Evolutionary conservation across 1,140 invertebrate species (phyloP).

Genomic region (Mactra quadrangularis): DNA sequence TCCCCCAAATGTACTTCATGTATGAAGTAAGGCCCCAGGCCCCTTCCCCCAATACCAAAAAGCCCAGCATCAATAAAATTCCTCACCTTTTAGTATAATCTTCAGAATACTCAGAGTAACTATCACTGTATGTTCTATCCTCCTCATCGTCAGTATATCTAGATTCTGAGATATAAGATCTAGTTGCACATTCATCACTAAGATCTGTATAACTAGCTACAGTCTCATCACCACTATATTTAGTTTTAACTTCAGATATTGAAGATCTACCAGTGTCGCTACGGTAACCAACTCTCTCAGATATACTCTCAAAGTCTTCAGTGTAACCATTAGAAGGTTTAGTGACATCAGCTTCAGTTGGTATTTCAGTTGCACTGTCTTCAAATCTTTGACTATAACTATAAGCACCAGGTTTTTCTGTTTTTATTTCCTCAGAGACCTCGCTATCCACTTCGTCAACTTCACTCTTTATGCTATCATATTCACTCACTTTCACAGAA

Average conservation of each 20-base stretch:
- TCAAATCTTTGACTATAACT: constrained; percentile 47
- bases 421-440: constrained; percentile 54
- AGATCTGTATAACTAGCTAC: constrained; percentile 65
- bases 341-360: constrained; percentile 30
- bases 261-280: constrained; percentile 46
- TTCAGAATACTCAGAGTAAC: constrained; percentile 61
- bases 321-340: constrained; percentile 60
- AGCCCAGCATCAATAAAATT: too few relatives aligned
- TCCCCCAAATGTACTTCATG: too few relatives aligned
- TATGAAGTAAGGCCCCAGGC: too few relatives aligned
- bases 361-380: constrained; percentile 58
- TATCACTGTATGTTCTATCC: constrained; percentile 51
- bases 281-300: constrained; percentile 65
- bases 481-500: constrained; percentile 41
- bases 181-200: constrained; percentile 59
- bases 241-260: constrained; percentile 60
- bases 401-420: constrained; percentile 36
- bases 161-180: constrained; percentile 23
- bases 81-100: constrained; percentile 55
- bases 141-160: constrained; percentile 32
- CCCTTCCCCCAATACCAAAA: too few relatives aligned
- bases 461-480: constrained; percentile 53
- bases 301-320: constrained; percentile 72
- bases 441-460: constrained; percentile 41
- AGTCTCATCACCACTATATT: constrained; percentile 65